Conservation (phyloP, 2,113 vertebrate species). For the Bos taurus region DNA sequence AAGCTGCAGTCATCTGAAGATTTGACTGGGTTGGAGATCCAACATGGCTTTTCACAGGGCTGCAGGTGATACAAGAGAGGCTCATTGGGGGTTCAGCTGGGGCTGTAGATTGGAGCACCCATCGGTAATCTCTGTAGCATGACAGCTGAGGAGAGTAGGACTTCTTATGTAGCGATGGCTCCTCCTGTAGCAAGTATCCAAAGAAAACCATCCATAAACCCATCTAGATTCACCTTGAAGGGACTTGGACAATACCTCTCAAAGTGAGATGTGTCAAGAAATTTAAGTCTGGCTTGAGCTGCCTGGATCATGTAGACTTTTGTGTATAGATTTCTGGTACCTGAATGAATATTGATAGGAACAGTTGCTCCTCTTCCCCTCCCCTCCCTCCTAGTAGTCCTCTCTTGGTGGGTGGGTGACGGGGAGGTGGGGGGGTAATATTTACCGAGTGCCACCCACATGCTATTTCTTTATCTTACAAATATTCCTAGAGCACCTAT, state of each 20-base stretch:
- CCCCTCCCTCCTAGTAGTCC: neutral
- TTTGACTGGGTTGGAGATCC: neutral
- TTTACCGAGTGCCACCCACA: neutral
- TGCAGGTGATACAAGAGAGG: accelerated
- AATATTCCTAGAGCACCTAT: neutral
- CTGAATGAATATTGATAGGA: neutral
- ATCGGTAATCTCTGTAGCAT: too few species aligned
- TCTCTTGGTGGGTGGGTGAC: neutral
- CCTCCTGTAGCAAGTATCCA: neutral
- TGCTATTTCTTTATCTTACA: neutral
- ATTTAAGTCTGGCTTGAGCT: neutral
- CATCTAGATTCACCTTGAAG: neutral
- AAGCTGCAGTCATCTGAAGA: neutral
- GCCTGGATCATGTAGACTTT: neutral
- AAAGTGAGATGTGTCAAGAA: neutral
- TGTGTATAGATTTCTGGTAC: too few species aligned
- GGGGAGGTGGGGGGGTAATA: accelerated
- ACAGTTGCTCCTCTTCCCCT: neutral
- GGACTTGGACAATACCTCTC: neutral
- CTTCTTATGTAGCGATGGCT: neutral
- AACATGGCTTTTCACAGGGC: neutral
- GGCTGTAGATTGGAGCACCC: neutral
- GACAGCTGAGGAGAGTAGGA: neutral
- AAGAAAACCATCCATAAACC: neutral
- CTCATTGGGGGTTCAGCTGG: neutral